Base-by-base conservation (phyloP, 2,113 vertebrate species). In the Poecilia latipinna region DNA sequence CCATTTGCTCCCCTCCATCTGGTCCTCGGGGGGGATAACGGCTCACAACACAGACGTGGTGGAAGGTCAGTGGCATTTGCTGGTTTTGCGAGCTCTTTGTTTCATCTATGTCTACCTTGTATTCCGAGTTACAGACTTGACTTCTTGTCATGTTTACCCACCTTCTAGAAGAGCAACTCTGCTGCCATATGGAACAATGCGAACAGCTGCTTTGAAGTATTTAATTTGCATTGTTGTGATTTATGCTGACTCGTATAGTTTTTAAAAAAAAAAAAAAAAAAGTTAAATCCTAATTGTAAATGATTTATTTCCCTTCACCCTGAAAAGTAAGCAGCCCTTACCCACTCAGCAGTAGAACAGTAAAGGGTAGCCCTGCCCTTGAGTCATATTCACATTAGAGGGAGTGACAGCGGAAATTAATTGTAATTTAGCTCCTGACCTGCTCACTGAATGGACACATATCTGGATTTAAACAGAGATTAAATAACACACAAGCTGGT, bases 331-430 rank as follows among this genome's bases (percentile, higher is more conserved):
- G 67, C 73, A 79, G 69, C 31, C 77, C 74, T 70, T 65, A 32
- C 42, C 57, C 68, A 82, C 67, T 84, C 83, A 75, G 71, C 65
- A 19, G 31, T n/a, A 61, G 44, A 35, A 51, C 37, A 61, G 66
- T 24, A 84, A 89, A 89, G 87, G 87, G 57, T 74, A 88, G 67
- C 44, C 39, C 68, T 83, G 65, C 75, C 84, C 79, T 29, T 61
- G 42, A 79, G 88, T 87, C 79, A 82, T 71, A 71, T 72, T 66
- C 86, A 39, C 81, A 74, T 82, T 85, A 80, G 73, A 82, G 60
- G 74, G 28, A 85, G 74, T 87, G 81, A 80, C 81, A 78, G 68
- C 51, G 65, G 65, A 66, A 73, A 82, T 85, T 78, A 70, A 79
- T 35, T 67, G 77, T 65, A n/a, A 62, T 75, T 74, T 29, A n/a